A percentile compares a stretch with the other conserved stretches of the same genome.
Conservation (phyloP, 2,888 invertebrate genomes). For the Doris montereyensis region DNA sequence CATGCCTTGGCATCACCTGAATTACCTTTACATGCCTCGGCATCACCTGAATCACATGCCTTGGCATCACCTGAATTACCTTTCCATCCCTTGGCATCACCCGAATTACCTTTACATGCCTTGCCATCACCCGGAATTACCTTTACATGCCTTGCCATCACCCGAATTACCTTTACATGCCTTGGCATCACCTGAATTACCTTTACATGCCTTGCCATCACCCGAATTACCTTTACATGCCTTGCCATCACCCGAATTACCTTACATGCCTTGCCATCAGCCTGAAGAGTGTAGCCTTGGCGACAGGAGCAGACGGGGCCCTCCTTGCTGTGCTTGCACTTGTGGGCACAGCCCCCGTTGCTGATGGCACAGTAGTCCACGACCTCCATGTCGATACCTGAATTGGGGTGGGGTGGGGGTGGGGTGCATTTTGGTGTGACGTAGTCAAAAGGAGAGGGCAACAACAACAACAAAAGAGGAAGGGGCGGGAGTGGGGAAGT, state of each 20-base stretch:
- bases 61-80: too few relatives aligned
- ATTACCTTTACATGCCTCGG: too few relatives aligned
- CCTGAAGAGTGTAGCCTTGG: constrained; percentile 67
- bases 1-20: too few relatives aligned
- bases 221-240: background rate
- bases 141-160: background rate
- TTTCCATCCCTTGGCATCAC: too few relatives aligned
- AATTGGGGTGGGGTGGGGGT: background rate
- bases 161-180: background rate
- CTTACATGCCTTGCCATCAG: constrained; percentile 69
- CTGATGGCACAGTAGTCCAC: constrained; percentile 73
- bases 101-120: too few relatives aligned
- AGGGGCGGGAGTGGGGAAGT: too few relatives aligned
- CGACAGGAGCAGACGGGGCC: constrained; percentile 67
- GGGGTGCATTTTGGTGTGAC: too few relatives aligned
- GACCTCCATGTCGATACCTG: constrained; percentile 72
- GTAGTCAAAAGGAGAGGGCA: too few relatives aligned
- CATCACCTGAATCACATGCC: too few relatives aligned
- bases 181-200: background rate
- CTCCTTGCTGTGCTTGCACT: constrained; percentile 72
- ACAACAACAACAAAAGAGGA: too few relatives aligned
- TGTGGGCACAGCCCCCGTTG: constrained; percentile 76
- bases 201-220: background rate
- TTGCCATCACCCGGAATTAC: too few relatives aligned
- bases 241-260: constrained; percentile 46